Evolutionary conservation across 2,113 vertebrate species (phyloP).

Genomic region (Sphyrna mokarran): DNA sequence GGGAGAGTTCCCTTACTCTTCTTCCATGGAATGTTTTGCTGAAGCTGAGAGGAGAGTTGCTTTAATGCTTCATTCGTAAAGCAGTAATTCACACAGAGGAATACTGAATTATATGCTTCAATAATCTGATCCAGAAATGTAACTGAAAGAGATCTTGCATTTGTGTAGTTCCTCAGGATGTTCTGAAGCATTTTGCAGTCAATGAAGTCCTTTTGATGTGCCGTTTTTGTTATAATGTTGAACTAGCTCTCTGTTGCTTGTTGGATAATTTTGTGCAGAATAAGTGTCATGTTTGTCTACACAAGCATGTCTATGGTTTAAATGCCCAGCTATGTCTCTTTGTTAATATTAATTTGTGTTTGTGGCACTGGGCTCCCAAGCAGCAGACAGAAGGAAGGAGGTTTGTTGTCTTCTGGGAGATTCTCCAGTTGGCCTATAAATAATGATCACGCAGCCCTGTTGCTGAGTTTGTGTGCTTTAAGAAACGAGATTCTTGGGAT

Average conservation of each 20-base stretch:
- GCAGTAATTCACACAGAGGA: not conserved
- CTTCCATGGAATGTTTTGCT: not conserved
- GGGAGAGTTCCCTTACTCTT: not conserved
- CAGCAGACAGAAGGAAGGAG: not conserved
- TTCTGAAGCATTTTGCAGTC: not conserved
- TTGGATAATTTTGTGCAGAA: not conserved
- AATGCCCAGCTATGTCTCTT: not conserved
- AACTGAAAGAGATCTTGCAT: not conserved
- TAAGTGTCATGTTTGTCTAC: not conserved
- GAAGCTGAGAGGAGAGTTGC: not conserved
- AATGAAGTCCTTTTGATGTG: not conserved
- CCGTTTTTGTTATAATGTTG: not conserved
- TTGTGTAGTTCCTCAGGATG: too few species aligned
- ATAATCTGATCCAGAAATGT: not conserved
- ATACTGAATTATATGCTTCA: not conserved
- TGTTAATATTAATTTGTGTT: not conserved
- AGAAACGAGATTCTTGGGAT: too few species aligned
- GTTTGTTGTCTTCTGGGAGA: not conserved
- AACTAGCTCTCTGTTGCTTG: not conserved
- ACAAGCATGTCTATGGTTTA: not conserved
- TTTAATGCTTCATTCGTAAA: not conserved
- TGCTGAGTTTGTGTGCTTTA: too few species aligned
- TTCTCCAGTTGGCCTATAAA: not conserved
- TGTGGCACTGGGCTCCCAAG: not conserved
- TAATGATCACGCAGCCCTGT: not conserved